Evolutionary conservation across 2,797 vertebrate genomes (phyloP).

Genomic region (Rhynchonycteris naso): DNA sequence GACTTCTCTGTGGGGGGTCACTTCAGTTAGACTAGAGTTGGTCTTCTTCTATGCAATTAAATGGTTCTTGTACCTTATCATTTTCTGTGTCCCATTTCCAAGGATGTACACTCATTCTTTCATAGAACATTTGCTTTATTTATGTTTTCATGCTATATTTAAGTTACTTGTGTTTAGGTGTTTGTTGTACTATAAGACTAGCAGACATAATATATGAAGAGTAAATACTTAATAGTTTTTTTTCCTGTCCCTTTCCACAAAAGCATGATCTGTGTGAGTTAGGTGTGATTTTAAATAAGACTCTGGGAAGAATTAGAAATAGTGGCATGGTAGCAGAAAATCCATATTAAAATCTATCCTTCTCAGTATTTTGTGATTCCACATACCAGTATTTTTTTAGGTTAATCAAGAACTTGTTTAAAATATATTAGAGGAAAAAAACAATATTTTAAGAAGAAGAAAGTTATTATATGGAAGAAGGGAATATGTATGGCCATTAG

Average conservation of each 20-base stretch:
- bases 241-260: slow-evolving; percentile 14
- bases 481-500: background rate
- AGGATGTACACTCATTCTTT: background rate
- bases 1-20: background rate
- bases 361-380: slow-evolving; percentile 35
- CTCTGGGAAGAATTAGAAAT: slow-evolving; percentile 14
- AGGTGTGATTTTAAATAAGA: slow-evolving; percentile 61
- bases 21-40: background rate
- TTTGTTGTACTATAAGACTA: slow-evolving; percentile 34
- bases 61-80: background rate
- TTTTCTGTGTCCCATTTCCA: background rate
- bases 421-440: background rate
- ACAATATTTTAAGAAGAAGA: background rate
- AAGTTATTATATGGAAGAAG: background rate
- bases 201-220: background rate
- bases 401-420: slow-evolving; percentile 48
- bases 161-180: slow-evolving; percentile 49
- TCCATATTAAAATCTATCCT: slow-evolving; percentile 43
- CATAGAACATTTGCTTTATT: slow-evolving; percentile 28
- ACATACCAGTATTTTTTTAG: slow-evolving; percentile 6
- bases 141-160: slow-evolving; percentile 41
- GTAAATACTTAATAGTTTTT: slow-evolving; percentile 20
- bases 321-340: background rate
- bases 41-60: background rate
- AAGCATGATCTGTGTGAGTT: slow-evolving; percentile 35